Percentiles rank a stretch among this genome's conserved stretches.
Conservation (phyloP, 2,113 vertebrate genomes). For the Ploceus nigricollis region DNA sequence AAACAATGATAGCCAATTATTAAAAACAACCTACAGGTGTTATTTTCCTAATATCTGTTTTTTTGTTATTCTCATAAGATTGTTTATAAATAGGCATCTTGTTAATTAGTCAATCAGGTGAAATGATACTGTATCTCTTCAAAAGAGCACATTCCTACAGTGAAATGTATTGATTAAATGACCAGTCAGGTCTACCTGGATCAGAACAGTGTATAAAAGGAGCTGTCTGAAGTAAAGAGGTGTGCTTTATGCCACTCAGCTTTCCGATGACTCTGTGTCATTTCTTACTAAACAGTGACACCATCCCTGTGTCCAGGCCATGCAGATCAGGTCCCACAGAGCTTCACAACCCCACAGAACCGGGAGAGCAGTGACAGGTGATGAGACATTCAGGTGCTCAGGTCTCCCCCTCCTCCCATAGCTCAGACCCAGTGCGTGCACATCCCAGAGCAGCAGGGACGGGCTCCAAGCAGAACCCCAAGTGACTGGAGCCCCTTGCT, state of each 20-base stretch:
- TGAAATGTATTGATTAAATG: not conserved
- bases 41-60: not conserved
- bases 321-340: not conserved
- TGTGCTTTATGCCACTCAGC: not conserved
- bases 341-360: not conserved
- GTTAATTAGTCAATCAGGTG: not conserved
- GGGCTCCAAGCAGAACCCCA: fast-evolving
- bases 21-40: not conserved
- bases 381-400: fast-evolving
- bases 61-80: not conserved
- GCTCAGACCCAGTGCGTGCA: fast-evolving
- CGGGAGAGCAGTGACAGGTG: not conserved
- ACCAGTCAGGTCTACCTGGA: not conserved
- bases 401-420: not conserved
- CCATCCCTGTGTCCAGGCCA: fast-evolving
- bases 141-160: too few relatives aligned
- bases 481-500: not conserved
- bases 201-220: not conserved
- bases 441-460: not conserved
- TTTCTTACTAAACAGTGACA: not conserved
- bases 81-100: not conserved
- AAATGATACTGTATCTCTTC: too few relatives aligned
- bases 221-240: not conserved
- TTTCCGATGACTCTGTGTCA: not conserved
- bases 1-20: not conserved